Percentiles rank a stretch among this genome's conserved stretches.
Conservation (phyloP, 2,113 vertebrate species). For the Muntiacus muntjak region DNA sequence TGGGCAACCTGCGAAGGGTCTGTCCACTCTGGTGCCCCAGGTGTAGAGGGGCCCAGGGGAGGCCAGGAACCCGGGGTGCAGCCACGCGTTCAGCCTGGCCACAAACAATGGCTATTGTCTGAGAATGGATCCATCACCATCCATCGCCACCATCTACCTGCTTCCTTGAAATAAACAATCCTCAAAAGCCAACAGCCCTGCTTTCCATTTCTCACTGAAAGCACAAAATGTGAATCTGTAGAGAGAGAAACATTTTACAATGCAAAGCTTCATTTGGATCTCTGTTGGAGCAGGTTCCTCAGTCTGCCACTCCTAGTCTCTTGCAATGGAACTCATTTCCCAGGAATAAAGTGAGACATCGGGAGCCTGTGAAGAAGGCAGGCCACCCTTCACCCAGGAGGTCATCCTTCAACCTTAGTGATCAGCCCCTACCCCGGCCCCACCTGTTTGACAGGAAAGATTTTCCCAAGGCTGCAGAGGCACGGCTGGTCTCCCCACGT, state of each 20-base stretch:
- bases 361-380: neutral
- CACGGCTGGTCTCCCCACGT: rapidly evolving
- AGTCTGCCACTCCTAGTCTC: neutral
- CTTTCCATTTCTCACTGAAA: conserved; percentile 58
- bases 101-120: conserved; percentile 70
- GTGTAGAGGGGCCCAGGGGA: neutral
- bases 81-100: conserved; percentile 14
- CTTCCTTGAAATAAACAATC: conserved; percentile 21
- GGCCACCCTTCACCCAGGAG: neutral
- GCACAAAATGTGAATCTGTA: neutral
- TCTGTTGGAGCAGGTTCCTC: neutral
- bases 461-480: neutral
- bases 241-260: neutral
- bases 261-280: neutral
- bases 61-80: conserved; percentile 36
- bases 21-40: conserved; percentile 61
- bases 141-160: neutral
- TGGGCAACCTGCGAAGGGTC: conserved; percentile 64
- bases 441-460: no score
- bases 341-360: neutral
- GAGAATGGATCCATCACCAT: neutral
- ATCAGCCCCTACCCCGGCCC: no score
- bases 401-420: neutral
- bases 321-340: neutral
- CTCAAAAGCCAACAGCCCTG: conserved; percentile 39